These are phyloP conservation scores for Promerops cafer DNA, from an alignment of 2,113 vertebrate species.

Conservation along the genomic window DNA sequence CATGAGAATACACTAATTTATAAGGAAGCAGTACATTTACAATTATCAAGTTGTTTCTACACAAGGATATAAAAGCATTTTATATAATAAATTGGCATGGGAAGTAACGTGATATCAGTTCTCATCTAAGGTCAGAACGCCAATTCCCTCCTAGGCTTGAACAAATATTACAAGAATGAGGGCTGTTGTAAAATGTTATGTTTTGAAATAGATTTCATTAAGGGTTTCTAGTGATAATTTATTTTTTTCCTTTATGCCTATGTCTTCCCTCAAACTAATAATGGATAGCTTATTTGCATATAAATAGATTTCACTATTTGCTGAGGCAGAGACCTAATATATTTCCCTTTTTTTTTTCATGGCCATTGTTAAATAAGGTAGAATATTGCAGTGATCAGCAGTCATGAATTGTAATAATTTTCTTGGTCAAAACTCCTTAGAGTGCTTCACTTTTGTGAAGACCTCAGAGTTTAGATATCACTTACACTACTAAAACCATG, in stretches of 20 bases:
- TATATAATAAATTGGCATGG: conserved; percentile 32
- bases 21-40: neutral
- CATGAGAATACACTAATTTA: neutral
- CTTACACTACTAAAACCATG: neutral
- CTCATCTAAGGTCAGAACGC: conserved; percentile 34
- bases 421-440: conserved; percentile 10
- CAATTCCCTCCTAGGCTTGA: conserved; percentile 74
- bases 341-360: conserved; percentile 1
- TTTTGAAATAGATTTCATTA: conserved; percentile 88
- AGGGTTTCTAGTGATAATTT: conserved; percentile 85
- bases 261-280: conserved; percentile 79
- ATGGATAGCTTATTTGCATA: conserved; percentile 89
- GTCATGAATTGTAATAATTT: conserved; percentile 48
- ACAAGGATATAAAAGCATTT: conserved; percentile 46
- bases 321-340: conserved; percentile 67
- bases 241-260: conserved; percentile 77
- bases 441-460: neutral
- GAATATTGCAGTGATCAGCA: conserved; percentile 59
- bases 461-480: neutral
- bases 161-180: conserved; percentile 81
- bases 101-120: conserved; percentile 36
- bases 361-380: conserved; percentile 56
- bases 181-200: conserved; percentile 76
- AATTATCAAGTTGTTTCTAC: conserved; percentile 43
- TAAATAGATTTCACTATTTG: conserved; percentile 91